Percentiles rank a stretch among this genome's conserved stretches.
These are phyloP conservation scores for Urechis unicinctus DNA, from an alignment of 2,888 invertebrate genomes.

Conservation along the genomic window DNA sequence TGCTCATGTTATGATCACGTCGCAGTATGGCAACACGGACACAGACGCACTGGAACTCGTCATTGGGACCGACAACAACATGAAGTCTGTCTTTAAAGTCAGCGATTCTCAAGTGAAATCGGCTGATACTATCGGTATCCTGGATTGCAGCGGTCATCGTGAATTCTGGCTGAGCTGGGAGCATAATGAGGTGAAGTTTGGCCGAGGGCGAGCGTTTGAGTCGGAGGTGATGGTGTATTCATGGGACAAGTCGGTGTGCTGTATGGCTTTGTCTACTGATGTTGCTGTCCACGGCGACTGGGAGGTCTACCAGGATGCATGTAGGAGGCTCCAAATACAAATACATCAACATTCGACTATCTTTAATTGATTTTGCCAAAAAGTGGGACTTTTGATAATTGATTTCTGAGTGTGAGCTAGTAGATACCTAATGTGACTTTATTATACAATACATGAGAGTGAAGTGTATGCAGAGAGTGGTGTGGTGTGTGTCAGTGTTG, in stretches of 20 bases:
- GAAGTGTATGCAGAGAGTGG: too few relatives aligned
- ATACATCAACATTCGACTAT: not conserved
- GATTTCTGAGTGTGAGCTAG: too few relatives aligned
- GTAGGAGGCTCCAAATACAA: not conserved
- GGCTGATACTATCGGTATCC: not conserved
- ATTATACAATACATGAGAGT: too few relatives aligned
- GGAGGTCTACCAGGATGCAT: not conserved
- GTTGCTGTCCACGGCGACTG: not conserved
- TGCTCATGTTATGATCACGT: constrained; percentile 6
- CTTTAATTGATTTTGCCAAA: too few relatives aligned
- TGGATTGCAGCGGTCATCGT: not conserved
- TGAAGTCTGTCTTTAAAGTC: constrained; percentile 3
- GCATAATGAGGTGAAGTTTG: not conserved
- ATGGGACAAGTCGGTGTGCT: not conserved
- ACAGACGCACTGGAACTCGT: constrained; percentile 5
- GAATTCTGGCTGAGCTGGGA: not conserved
- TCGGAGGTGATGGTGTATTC: not conserved
- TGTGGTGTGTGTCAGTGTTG: not conserved
- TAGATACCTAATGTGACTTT: too few relatives aligned
- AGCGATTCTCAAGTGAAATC: not conserved
- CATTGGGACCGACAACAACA: constrained; percentile 5
- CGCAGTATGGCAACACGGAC: not conserved
- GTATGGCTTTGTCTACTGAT: not conserved
- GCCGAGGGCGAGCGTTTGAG: not conserved
- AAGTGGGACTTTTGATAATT: too few relatives aligned